Base-by-base conservation (phyloP, 2,888 invertebrate genomes). In the Strigamia crassipes region DNA sequence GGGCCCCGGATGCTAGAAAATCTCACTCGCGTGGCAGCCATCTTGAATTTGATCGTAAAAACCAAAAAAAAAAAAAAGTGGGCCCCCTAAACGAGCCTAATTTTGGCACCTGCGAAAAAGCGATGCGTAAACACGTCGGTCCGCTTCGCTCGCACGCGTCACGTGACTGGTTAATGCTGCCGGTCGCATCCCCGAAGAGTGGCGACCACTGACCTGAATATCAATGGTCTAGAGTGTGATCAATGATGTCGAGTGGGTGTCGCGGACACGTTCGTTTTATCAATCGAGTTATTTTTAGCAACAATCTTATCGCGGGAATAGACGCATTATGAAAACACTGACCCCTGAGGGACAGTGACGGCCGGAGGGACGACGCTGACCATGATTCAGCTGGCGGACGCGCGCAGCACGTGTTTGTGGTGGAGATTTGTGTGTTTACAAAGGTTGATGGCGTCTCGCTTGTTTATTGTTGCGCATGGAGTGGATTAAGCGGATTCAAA, bases 161-260 rank as follows among this genome's bases (percentile, higher is more conserved):
- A 23, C 23, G 61, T 23, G 4, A n/a, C n/a, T 66, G 61, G 8
- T 66, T 66, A 23, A 66, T 18, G 18, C 61, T 21, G 61, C 61
- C n/a, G 23, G 61, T 21, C 23, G 18, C 61, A 66, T 66, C 61
- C 61, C 23, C 18, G 12, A 18, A 66, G 61, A 38, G 38, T 38
- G 38, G 6, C 38, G 38, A 66, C 61, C 61, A 66, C 61, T 66
- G 61, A 66, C 61, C 61, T 66, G 61, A 66, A 66, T 66, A 66
- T 66, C 61, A 66, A 66, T 66, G 61, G 1, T 66, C 21, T 66
- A 12, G 2, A 12, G n/a, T 18, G 6, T 66, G 61, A 66, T 66
- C 61, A 66, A 66, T 66, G 23, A 66, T 66, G 23, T 23, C 18
- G 61, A 66, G 61, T 66, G 61, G 61, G 61, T 66, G 61, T 21